Conservation (phyloP, 2,888 invertebrate species). For the Prosapia bicincta region DNA sequence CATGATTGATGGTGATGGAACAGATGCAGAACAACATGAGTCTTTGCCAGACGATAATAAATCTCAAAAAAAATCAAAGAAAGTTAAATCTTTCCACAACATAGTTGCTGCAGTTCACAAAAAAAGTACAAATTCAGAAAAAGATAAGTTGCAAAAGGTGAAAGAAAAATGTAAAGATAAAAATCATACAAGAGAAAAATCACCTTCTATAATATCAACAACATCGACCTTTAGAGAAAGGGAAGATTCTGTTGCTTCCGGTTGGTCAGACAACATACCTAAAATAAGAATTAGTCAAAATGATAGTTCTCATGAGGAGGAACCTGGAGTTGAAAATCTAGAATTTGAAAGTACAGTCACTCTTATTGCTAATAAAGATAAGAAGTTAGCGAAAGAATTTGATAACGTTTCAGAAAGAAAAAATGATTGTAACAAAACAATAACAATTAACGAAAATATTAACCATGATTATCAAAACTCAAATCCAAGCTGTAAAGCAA, state of each 20-base stretch:
- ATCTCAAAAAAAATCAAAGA: neutral
- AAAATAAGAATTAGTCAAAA: slow-evolving; percentile 67
- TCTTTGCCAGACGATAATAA: slow-evolving; percentile 58
- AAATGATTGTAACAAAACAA: neutral
- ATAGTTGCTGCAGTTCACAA: neutral
- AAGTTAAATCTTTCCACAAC: neutral
- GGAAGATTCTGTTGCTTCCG: slow-evolving; percentile 60
- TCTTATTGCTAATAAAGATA: neutral
- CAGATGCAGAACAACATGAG: slow-evolving; percentile 69
- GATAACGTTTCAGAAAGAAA: neutral
- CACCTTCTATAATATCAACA: too few species aligned
- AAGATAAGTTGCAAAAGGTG: slow-evolving; percentile 31
- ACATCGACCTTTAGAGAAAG: slow-evolving; percentile 50
- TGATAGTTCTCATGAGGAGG: slow-evolving; percentile 9
- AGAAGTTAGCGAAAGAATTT: neutral
- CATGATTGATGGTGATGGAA: slow-evolving; percentile 57
- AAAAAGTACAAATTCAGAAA: slow-evolving; percentile 14
- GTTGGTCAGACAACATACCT: slow-evolving; percentile 60
- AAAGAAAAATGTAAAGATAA: slow-evolving; percentile 32
- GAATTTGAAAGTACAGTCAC: neutral
- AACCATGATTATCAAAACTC: neutral
- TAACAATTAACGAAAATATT: neutral
- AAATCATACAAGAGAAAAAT: too few species aligned
- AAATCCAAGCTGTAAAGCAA: neutral
- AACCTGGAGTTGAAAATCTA: neutral